Evolutionary conservation across 2,113 vertebrate species (phyloP).

Genomic region (Lycocorax pyrrhopterus): DNA sequence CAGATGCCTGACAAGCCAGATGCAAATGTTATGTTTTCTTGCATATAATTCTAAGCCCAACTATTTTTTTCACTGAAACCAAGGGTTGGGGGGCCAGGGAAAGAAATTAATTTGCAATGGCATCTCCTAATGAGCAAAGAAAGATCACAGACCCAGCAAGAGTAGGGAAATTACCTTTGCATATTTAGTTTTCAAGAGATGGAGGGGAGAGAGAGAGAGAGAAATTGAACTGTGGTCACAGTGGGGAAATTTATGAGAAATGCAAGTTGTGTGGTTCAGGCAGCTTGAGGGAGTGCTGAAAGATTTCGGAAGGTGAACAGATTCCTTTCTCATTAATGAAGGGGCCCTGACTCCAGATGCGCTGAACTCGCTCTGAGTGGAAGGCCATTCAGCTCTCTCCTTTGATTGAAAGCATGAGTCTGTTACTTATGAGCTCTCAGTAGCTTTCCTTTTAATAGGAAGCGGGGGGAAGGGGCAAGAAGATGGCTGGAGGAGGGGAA

Average conservation of each 20-base stretch:
- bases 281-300: not conserved
- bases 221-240: not conserved
- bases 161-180: not conserved
- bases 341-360: constrained; percentile 37
- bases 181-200: not conserved
- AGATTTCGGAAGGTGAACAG: constrained; percentile 27
- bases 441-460: not conserved
- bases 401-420: constrained; percentile 29
- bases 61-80: not conserved
- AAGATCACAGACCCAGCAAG: not conserved
- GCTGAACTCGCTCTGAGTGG: not conserved
- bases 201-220: not conserved
- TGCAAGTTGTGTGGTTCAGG: not conserved
- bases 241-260: not conserved
- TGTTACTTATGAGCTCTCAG: not conserved
- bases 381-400: constrained; percentile 15
- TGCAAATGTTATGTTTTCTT: not conserved
- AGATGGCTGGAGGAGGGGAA: not conserved
- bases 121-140: not conserved
- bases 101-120: not conserved
- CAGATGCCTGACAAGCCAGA: not conserved
- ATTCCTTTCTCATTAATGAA: constrained; percentile 58
- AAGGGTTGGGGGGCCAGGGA: not conserved
- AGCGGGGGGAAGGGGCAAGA: not conserved
- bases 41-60: not conserved